These are phyloP conservation scores for Hypomecis punctinalis DNA, from an alignment of 2,888 invertebrate species.

Conservation along the genomic window DNA sequence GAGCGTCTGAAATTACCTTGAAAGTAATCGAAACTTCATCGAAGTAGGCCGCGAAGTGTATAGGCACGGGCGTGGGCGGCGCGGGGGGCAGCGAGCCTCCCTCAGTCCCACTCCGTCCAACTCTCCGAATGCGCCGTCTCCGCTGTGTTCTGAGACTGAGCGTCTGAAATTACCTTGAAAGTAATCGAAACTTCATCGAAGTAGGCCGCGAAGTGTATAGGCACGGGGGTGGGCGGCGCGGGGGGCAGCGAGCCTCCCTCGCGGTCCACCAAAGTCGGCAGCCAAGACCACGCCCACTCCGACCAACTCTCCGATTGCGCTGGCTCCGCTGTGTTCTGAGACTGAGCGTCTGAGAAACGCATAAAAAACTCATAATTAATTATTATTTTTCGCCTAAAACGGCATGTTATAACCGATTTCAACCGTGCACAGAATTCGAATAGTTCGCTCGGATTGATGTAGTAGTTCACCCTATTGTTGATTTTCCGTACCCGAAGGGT, in stretches of 20 bases:
- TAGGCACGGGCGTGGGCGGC: constrained; percentile 58
- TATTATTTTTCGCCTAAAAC: no score
- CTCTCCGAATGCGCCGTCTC: not conserved
- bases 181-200: constrained; percentile 66
- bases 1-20: no score
- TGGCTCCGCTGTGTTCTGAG: constrained; percentile 58
- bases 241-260: constrained; percentile 59
- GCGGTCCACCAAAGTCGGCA: constrained; percentile 66
- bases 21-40: constrained; percentile 66
- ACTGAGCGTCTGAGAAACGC: constrained; percentile 42
- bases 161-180: constrained; percentile 60
- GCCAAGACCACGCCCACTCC: constrained; percentile 81
- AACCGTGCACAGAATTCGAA: no score
- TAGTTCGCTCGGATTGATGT: no score
- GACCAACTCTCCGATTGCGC: constrained; percentile 67
- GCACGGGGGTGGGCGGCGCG: constrained; percentile 56
- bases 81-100: constrained; percentile 40
- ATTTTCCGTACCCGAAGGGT: no score
- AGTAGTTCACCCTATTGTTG: no score
- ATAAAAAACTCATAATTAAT: no score
- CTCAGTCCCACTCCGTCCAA: not conserved
- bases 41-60: constrained; percentile 61
- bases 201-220: constrained; percentile 61
- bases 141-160: not conserved
- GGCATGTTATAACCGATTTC: no score